These are phyloP conservation scores for Cybosia mesomella DNA, from an alignment of 2,888 invertebrate species.

Conservation along the genomic window DNA sequence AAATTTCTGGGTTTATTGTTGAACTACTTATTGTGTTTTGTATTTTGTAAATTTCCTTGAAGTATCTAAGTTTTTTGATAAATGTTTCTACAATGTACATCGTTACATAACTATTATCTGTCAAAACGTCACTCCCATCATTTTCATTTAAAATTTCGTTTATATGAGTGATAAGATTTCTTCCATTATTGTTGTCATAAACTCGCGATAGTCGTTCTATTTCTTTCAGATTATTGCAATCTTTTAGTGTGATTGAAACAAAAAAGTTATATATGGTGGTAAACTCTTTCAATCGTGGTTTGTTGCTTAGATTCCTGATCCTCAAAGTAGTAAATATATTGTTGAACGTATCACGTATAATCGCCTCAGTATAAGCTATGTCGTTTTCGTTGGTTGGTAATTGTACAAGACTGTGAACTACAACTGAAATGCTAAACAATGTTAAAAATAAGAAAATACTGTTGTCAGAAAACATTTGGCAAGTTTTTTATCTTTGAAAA, in stretches of 20 bases:
- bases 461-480: neutral
- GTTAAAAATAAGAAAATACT: neutral
- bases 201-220: slow-evolving; percentile 59
- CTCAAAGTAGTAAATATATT: slow-evolving; percentile 61
- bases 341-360: slow-evolving; percentile 59
- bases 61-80: slow-evolving; percentile 40
- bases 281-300: slow-evolving; percentile 57
- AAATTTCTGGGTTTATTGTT: slow-evolving; percentile 3
- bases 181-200: slow-evolving; percentile 53
- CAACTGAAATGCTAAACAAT: slow-evolving; percentile 28
- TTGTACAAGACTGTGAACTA: slow-evolving; percentile 46
- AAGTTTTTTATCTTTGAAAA: neutral
- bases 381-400: slow-evolving; percentile 47
- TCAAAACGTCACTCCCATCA: slow-evolving; percentile 31
- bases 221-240: slow-evolving; percentile 59
- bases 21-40: neutral
- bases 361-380: slow-evolving; percentile 55
- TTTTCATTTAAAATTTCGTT: slow-evolving; percentile 65
- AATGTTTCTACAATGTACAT: slow-evolving; percentile 53
- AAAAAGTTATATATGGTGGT: slow-evolving; percentile 65
- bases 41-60: slow-evolving; percentile 1
- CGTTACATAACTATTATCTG: slow-evolving; percentile 38
- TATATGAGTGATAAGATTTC: slow-evolving; percentile 59
- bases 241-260: slow-evolving; percentile 57
- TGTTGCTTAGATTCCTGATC: slow-evolving; percentile 50